Evolutionary conservation across 2,888 invertebrate genomes (phyloP), one percentile per base, ranked within the genome.

Genomic region (Apamea anceps): DNA sequence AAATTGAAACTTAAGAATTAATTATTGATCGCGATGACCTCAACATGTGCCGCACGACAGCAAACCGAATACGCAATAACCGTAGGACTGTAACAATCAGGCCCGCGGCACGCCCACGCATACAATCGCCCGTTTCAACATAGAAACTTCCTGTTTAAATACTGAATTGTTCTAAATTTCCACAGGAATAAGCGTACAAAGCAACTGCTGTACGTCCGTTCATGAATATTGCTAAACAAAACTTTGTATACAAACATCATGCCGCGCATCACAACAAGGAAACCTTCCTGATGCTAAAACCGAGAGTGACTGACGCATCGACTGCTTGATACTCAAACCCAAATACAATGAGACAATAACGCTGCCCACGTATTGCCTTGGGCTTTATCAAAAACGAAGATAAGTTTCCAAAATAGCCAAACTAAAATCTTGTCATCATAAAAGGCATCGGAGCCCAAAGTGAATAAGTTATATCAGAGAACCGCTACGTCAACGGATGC

Each of bases 131-230:
- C 91, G 92, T 93, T 95, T 93, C 92, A 91, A 93, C 92, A 94
- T 89, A 91, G 85, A 87, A 90, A 91, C 93, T 96, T 96, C 96
- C 96, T 95, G 96, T 95, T 93, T 95, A 93, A 88, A 90, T 85
- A 86, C 89, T 88, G 80, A 91, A 90, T 90, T 89, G 89, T 90
- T 86, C 85, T 89, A 88, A 90, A 91, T 90, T 75, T 82, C 84
- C 87, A 88, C 88, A 90, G 85, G 89, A 90, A 91, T 89, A 86
- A 86, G 77, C 74, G 77, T 75, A 84, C 79, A 79, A 76, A 78
- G 66, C 76, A 81, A 81, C 63, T 48, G 42, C 48, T 79, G 65
- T 73, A 72, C 65, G 72, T 84, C 81, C 88, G 85, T 90, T 89
- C 87, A 86, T 89, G 86, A 90, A 91, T 86, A 88, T 75, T 79